These are phyloP conservation scores for Drosophila merina DNA, from an alignment of 2,888 invertebrate genomes.

Conservation along the genomic window DNA sequence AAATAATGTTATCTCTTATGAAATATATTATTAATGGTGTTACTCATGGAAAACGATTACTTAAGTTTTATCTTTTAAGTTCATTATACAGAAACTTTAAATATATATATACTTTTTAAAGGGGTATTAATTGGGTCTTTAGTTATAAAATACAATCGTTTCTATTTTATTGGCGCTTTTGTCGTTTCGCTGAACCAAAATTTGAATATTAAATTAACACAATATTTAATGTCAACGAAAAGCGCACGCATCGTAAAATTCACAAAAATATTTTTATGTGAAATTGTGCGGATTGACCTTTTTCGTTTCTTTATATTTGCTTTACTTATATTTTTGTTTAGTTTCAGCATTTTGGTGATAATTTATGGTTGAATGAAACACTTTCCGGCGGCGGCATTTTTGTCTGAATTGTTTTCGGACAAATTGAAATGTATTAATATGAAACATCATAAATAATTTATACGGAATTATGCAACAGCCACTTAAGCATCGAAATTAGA, in stretches of 20 bases:
- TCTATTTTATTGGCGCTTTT: constrained; percentile 53
- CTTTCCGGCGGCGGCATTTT: constrained; percentile 40
- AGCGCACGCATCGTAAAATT: constrained; percentile 62
- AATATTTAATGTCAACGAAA: constrained; percentile 73
- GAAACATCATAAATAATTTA: constrained; percentile 58
- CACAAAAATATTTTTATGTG: constrained; percentile 61
- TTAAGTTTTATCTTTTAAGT: not conserved
- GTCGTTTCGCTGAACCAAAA: constrained; percentile 52
- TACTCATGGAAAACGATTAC: not conserved
- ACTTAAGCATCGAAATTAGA: constrained; percentile 19
- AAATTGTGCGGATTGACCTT: constrained; percentile 40
- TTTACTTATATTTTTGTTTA: constrained; percentile 34
- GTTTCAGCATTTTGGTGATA: constrained; percentile 40
- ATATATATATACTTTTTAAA: not conserved
- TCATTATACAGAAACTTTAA: not conserved
- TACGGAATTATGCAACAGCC: constrained; percentile 30
- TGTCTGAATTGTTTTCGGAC: constrained; percentile 51
- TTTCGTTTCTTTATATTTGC: constrained; percentile 27
- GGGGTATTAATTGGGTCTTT: constrained; percentile 5
- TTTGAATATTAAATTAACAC: constrained; percentile 78
- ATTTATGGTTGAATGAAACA: constrained; percentile 40
- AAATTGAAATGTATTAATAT: constrained; percentile 76
- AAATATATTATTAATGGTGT: too few relatives aligned
- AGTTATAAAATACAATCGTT: not conserved
- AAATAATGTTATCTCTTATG: too few relatives aligned